Evolutionary conservation across 1,140 invertebrate species (phyloP), one percentile per base, ranked within the genome.

Genomic region (Hylaeus anthracinus): DNA sequence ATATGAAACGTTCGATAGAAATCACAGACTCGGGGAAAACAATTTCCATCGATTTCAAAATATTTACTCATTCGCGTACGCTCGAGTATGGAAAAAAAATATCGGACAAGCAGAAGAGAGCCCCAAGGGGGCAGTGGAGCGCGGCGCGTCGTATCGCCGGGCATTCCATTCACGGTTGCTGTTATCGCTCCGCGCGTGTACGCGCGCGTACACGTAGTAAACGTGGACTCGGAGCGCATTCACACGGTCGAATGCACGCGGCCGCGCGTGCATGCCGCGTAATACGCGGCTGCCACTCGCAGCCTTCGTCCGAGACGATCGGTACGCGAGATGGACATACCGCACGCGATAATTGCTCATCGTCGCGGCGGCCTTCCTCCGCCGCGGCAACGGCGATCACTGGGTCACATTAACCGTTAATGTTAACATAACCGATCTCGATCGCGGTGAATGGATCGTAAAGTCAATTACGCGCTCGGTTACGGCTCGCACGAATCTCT

Each of bases 401-500:
- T 48, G 73, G 60, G 63, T 73, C 73, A 63, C 66, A 78, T 87
- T 84, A 86, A 87, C 81, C 80, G 85, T 86, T 83, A 86, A 86
- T 78, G 73, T 86, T 86, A 84, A 86, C 82, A 79, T 77, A 81
- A 86, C 64, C 81, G 78, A 87, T 87, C 71, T 53, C 67, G 81
- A 86, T 77, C 72, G 55, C 64, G 53, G 74, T 72, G 82, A 84
- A 87, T 86, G 82, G 79, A 86, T 87, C 74, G 82, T 82, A 82
- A 87, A 82, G 82, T 82, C 78, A 79, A 87, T 87, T 87, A 79
- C 74, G 72, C 73, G 63, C 37, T 65, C 73, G 45, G 61, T 74
- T 82, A 72, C 67, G 55, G 63, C 60, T 69, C 70, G 51, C 41
- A 53, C 81, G 72, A 72, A 79, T 79, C 74, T 60, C 15, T 5